These are phyloP conservation scores for Saccostrea glomerata DNA, from an alignment of 1,140 invertebrate genomes.

Conservation along the genomic window DNA sequence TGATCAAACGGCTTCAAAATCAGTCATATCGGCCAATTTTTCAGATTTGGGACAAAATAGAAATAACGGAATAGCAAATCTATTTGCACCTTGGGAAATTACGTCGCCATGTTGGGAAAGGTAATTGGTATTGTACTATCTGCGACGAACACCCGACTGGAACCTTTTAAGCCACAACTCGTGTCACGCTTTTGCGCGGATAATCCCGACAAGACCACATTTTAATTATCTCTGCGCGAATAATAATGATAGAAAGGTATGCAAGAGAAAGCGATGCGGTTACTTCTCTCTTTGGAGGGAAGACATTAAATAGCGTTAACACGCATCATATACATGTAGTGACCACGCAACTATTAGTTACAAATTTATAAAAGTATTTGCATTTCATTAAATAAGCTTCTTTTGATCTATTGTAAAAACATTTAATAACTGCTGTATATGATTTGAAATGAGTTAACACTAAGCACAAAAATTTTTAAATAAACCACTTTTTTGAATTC, in stretches of 20 bases:
- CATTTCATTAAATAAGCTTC: no score
- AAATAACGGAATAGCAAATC: conserved; percentile 31
- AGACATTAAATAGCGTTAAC: background rate
- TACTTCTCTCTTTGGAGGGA: background rate
- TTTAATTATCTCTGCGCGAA: background rate
- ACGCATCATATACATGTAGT: background rate
- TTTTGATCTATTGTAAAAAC: no score
- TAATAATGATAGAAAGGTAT: background rate
- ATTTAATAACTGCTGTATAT: no score
- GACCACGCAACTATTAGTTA: no score
- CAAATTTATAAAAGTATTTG: no score
- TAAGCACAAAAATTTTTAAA: no score
- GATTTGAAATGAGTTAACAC: no score
- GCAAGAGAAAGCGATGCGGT: background rate
- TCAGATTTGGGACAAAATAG: conserved; percentile 30
- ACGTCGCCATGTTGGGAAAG: background rate
- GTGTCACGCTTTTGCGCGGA: conserved; percentile 28
- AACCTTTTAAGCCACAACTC: conserved; percentile 26
- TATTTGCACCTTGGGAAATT: conserved; percentile 36
- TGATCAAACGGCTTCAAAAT: conserved; percentile 36
- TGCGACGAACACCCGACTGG: background rate
- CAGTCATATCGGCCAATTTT: conserved; percentile 35
- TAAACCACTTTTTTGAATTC: no score
- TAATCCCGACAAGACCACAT: conserved; percentile 22
- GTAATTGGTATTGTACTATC: conserved; percentile 3